These are phyloP conservation scores for Zophobas morio DNA, from an alignment of 1,140 invertebrate genomes.

Conservation along the genomic window DNA sequence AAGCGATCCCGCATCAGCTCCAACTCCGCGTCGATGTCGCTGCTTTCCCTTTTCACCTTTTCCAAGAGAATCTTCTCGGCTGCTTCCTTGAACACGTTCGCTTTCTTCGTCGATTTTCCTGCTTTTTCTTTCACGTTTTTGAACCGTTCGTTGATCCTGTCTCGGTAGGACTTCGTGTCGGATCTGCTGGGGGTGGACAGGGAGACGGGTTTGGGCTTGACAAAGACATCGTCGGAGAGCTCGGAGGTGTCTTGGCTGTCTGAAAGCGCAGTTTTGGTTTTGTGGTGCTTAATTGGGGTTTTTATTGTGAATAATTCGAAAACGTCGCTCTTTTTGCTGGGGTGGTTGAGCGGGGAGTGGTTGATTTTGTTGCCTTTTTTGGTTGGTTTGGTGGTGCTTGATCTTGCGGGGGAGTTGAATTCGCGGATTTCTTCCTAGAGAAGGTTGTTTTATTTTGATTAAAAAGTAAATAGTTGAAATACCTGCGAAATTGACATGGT, in stretches of 20 bases:
- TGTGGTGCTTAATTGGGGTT: background rate
- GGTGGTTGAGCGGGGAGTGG: constrained; percentile 1
- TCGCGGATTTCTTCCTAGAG: constrained; percentile 11
- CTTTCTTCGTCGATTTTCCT: constrained; percentile 47
- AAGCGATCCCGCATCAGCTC: constrained; percentile 44
- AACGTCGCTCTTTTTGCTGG: background rate
- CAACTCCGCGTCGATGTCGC: constrained; percentile 47
- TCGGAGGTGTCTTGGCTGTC: constrained; percentile 43
- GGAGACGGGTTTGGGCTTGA: constrained; percentile 24
- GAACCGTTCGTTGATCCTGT: constrained; percentile 58
- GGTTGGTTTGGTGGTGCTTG: background rate
- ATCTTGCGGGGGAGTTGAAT: background rate
- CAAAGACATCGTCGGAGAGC: constrained; percentile 39
- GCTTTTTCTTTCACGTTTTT: constrained; percentile 52
- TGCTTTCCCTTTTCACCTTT: constrained; percentile 46
- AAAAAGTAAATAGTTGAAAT: background rate
- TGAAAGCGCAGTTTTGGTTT: constrained; percentile 1
- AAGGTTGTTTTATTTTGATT: constrained; percentile 1
- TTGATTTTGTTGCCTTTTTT: constrained; percentile 6
- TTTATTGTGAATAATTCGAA: constrained; percentile 44
- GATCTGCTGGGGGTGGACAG: constrained; percentile 1
- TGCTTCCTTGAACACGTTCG: constrained; percentile 17
- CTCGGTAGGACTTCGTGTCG: constrained; percentile 49
- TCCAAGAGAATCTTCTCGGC: constrained; percentile 38
- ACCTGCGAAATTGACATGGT: constrained; percentile 25